Percentiles rank a stretch among this genome's conserved stretches.
Conservation (phyloP, 2,797 vertebrate species). For the Todus mexicanus region DNA sequence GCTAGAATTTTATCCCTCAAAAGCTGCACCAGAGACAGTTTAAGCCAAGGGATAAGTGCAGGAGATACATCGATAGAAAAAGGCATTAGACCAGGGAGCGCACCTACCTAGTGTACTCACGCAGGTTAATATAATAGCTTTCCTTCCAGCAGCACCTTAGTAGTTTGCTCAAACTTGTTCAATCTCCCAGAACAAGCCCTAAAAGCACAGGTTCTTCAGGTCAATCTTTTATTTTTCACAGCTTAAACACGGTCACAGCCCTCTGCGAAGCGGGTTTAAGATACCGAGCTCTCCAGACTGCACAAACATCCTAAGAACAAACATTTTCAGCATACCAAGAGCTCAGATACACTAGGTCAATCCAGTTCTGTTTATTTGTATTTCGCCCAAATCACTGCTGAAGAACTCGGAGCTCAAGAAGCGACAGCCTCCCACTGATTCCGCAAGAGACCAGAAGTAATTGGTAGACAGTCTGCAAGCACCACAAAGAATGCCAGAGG, state of each 20-base stretch:
- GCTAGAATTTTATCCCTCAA: neutral
- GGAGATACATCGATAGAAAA: neutral
- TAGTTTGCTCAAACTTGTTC: neutral
- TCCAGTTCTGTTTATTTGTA: constrained; percentile 42
- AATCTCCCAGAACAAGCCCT: neutral
- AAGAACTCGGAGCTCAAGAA: neutral
- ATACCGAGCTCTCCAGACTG: constrained; percentile 21
- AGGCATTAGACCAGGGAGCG: neutral
- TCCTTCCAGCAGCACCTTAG: neutral
- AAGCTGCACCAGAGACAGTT: neutral
- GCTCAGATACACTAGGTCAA: constrained; percentile 21
- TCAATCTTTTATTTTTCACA: constrained; percentile 15
- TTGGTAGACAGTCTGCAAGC: constrained; percentile 18
- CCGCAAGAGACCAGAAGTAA: constrained; percentile 41
- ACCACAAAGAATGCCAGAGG: constrained; percentile 22
- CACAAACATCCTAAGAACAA: constrained; percentile 55
- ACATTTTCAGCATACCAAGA: constrained; percentile 59
- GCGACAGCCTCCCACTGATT: constrained; percentile 31
- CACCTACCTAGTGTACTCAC: neutral
- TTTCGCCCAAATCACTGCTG: neutral
- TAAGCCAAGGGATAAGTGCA: neutral
- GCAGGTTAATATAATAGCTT: neutral
- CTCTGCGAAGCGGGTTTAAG: neutral
- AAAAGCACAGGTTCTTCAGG: neutral
- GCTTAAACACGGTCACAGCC: neutral